Evolutionary conservation across 2,113 vertebrate species (phyloP), one percentile per base, ranked within the genome.

Genomic region (Periophthalmodon schlosseri): DNA sequence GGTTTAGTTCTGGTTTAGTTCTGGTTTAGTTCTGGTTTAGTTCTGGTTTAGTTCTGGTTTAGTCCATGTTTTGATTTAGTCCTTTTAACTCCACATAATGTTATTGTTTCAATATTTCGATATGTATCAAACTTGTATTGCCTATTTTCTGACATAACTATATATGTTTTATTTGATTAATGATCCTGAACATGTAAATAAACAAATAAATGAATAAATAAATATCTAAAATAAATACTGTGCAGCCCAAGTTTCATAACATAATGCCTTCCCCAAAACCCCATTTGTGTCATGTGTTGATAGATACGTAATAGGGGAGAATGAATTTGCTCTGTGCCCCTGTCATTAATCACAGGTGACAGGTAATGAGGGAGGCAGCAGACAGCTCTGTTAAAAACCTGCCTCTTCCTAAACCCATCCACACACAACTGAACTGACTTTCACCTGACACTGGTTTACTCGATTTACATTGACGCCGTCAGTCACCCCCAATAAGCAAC

Each of bases 341-440:
- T 50, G 60, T 63, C 76, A 68, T 83, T 78, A 78, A 84, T 84
- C 75, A 78, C 18, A 81, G 36, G 39, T 4, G 80, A 74, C 75
- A 64, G 50, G 52, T 15, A 68, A 36, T 39, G 70, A 58, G 49
- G 69, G 54, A 70, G n/a, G 44, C 57, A 18, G 68, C 10, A 67
- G 54, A 72, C 74, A 58, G 68, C 77, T 80, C 69, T 73, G 72
- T 86, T 76, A 73, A 54, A 57, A 60, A 47, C 46, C 64, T 56
- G 57, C 7, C 47, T 70, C 63, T 15, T 63, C 49, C 74, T 68
- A 66, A 49, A 56, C 52, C 6, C 1, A 56, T 56, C 52, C 52
- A 6, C 20, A 11, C 52, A 21, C 52, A 56, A 56, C 52, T 44
- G 49, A 16, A 63, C 70, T 47, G 82, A 77, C 65, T 73, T 63